These are phyloP conservation scores for Eremobia ochroleuca DNA, from an alignment of 2,888 invertebrate species.

Conservation along the genomic window DNA sequence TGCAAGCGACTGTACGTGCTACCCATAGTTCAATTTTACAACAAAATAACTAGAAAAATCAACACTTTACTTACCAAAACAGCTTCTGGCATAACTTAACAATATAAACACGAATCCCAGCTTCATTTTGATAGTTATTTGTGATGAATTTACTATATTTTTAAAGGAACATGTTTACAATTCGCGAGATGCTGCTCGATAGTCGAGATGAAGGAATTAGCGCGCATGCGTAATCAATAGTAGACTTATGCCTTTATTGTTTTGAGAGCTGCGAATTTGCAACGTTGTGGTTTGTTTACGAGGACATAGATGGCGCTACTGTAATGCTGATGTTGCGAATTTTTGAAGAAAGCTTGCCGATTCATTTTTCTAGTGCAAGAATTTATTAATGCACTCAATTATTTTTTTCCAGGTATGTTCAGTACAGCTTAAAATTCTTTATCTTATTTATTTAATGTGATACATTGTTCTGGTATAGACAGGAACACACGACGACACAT, in stretches of 20 bases:
- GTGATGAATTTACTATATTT: slow-evolving; percentile 63
- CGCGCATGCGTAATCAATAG: slow-evolving; percentile 88
- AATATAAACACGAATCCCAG: slow-evolving; percentile 75
- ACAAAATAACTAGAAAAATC: background rate
- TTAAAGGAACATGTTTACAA: slow-evolving; percentile 76
- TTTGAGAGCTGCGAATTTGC: slow-evolving; percentile 47
- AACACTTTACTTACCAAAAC: slow-evolving; percentile 78
- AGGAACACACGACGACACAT: background rate
- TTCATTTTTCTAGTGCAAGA: too few relatives aligned
- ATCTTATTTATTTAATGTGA: background rate
- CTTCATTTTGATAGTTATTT: slow-evolving; percentile 76
- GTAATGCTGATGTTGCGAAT: background rate
- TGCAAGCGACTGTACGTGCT: slow-evolving; percentile 7
- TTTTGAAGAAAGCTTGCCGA: background rate
- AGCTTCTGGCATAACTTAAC: slow-evolving; percentile 72
- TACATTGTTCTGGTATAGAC: background rate
- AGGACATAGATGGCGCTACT: slow-evolving; percentile 61
- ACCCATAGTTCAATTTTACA: background rate
- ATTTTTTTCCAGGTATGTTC: background rate
- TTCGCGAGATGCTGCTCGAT: slow-evolving; percentile 62
- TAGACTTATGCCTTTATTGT: slow-evolving; percentile 45
- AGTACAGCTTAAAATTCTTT: background rate
- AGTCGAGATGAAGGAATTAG: slow-evolving; percentile 64
- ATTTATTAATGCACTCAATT: background rate
- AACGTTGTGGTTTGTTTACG: slow-evolving; percentile 46